Conservation (phyloP, 2,797 vertebrate species). For the Oceanodroma leucorhoa region DNA sequence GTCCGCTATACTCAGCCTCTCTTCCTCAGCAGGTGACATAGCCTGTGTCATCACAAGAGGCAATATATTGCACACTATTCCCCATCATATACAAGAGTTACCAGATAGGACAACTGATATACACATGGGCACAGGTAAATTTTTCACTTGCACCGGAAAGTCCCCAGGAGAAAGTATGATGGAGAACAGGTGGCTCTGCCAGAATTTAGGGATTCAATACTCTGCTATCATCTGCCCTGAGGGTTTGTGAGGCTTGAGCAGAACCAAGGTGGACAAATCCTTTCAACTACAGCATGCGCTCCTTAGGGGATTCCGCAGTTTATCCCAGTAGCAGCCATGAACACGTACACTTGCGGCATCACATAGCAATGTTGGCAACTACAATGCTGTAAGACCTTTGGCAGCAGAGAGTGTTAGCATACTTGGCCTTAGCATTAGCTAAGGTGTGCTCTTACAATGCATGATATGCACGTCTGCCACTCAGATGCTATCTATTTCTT, state of each 20-base stretch:
- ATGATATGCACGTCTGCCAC: fast-evolving
- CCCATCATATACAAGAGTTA: not conserved
- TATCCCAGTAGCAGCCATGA: not conserved
- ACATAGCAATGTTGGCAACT: fast-evolving
- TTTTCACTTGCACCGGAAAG: not conserved
- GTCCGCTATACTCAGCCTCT: not conserved
- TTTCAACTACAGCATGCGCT: not conserved
- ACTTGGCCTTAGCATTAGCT: not conserved
- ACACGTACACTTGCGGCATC: fast-evolving
- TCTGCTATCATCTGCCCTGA: not conserved
- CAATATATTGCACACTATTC: not conserved
- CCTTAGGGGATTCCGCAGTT: not conserved
- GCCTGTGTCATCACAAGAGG: fast-evolving
- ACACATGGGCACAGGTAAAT: fast-evolving
- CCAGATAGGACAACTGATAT: not conserved
- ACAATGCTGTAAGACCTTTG: fast-evolving
- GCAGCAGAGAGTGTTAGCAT: not conserved
- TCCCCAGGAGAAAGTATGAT: not conserved
- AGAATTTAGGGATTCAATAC: not conserved
- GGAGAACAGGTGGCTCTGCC: not conserved
- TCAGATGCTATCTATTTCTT: not conserved
- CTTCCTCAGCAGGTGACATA: not conserved
- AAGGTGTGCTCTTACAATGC: not conserved
- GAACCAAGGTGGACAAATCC: not conserved
- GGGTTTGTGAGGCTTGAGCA: not conserved